Evolutionary conservation across 2,113 vertebrate genomes (phyloP).

Genomic region (Scartelaos histophorus): DNA sequence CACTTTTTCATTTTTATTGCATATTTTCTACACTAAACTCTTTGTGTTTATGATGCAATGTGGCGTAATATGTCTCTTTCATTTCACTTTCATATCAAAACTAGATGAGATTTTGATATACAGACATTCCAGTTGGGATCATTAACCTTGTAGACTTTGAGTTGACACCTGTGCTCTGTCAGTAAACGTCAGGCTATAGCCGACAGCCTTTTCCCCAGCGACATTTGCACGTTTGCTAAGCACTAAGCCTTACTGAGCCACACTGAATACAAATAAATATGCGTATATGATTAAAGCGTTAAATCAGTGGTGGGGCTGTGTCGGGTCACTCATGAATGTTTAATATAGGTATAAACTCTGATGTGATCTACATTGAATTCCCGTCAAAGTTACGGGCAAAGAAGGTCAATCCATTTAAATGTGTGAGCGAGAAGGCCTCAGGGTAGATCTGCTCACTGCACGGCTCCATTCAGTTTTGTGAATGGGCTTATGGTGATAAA

Average conservation of each 20-base stretch:
- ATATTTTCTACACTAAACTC: neutral
- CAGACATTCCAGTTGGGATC: neutral
- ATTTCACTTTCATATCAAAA: neutral
- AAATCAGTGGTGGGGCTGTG: neutral
- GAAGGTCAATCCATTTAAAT: neutral
- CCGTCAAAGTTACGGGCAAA: neutral
- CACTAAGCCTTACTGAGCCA: neutral
- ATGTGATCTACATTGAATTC: neutral
- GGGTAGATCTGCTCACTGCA: neutral
- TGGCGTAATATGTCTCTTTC: neutral
- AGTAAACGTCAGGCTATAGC: neutral
- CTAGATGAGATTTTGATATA: neutral
- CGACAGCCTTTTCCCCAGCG: neutral
- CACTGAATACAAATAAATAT: constrained; percentile 1
- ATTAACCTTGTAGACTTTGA: neutral
- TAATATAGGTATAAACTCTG: neutral
- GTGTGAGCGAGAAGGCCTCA: neutral
- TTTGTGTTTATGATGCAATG: neutral
- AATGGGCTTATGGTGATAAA: neutral
- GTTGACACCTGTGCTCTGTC: neutral
- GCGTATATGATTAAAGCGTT: constrained; percentile 2
- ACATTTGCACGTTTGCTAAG: neutral
- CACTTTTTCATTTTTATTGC: too few species aligned
- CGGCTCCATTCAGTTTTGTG: neutral
- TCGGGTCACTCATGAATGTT: neutral